Evolutionary conservation across 2,888 invertebrate genomes (phyloP).

Genomic region (Carabus problematicus): DNA sequence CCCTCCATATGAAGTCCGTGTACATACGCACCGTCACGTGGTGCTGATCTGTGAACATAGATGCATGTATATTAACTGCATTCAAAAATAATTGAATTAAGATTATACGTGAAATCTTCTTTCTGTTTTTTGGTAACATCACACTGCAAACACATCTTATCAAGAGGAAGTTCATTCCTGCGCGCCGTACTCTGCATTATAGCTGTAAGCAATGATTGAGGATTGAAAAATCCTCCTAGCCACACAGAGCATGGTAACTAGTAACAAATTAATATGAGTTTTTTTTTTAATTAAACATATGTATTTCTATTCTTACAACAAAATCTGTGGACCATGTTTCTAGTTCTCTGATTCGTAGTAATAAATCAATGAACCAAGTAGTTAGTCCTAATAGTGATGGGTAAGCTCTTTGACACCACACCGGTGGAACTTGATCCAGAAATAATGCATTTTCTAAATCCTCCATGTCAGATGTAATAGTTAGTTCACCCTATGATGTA

Average conservation of each 20-base stretch:
- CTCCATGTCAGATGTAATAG: constrained; percentile 97
- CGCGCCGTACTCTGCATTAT: constrained; percentile 98
- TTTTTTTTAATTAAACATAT: not conserved
- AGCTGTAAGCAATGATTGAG: constrained; percentile 93
- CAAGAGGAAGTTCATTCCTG: constrained; percentile 88
- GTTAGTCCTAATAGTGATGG: constrained; percentile 88
- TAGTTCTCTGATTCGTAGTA: constrained; percentile 83
- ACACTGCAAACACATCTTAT: constrained; percentile 96
- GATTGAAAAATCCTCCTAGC: constrained; percentile 98
- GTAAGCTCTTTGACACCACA: constrained; percentile 89
- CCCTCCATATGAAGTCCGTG: constrained; percentile 96
- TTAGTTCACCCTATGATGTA: constrained; percentile 81
- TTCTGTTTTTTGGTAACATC: constrained; percentile 97
- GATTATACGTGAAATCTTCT: constrained; percentile 88
- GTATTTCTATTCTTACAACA: constrained; percentile 67
- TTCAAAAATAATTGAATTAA: constrained; percentile 15
- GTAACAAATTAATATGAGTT: not conserved
- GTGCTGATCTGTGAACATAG: constrained; percentile 71
- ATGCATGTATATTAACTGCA: not conserved
- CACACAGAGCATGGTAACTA: constrained; percentile 92
- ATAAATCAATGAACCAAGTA: constrained; percentile 92
- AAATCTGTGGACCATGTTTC: constrained; percentile 97
- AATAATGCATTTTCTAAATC: constrained; percentile 91
- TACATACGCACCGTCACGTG: constrained; percentile 91
- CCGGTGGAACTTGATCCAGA: constrained; percentile 89